phyloP scores from a whole-genome alignment of 2,888 invertebrate species.

The Acleris cristana region DNA sequence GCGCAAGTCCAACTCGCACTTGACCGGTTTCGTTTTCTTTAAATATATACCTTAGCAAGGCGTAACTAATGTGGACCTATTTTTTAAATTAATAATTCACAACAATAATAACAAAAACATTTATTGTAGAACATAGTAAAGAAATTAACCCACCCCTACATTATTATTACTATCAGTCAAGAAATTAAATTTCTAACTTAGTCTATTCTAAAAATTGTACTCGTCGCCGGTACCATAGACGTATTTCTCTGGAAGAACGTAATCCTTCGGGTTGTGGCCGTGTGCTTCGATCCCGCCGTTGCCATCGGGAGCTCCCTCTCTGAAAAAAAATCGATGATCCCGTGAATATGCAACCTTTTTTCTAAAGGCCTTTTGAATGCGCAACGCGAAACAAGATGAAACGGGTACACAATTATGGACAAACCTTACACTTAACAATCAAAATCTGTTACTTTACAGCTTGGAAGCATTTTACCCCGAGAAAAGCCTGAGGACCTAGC shows the following conservation, averaged over 20 bases:
- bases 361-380: too few relatives aligned
- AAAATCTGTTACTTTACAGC: too few relatives aligned
- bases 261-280: constrained; percentile 74
- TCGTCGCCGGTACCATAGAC: constrained; percentile 73
- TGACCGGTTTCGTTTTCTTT: too few relatives aligned
- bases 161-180: constrained; percentile 31
- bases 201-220: constrained; percentile 60
- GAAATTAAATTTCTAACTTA: constrained; percentile 3
- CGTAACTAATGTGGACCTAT: too few relatives aligned
- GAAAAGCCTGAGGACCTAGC: too few relatives aligned
- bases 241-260: constrained; percentile 72
- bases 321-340: constrained; percentile 42
- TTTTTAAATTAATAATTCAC: background rate
- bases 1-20: too few relatives aligned
- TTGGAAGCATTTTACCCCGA: too few relatives aligned
- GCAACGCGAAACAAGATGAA: too few relatives aligned
- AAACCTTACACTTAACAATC: too few relatives aligned
- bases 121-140: background rate
- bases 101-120: background rate
- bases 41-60: too few relatives aligned
- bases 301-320: constrained; percentile 67
- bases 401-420: too few relatives aligned
- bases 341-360: too few relatives aligned
- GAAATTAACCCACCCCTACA: constrained; percentile 19
- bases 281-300: constrained; percentile 74